Percentiles rank a stretch among this genome's conserved stretches.
Evolutionary conservation across 2,888 invertebrate genomes (phyloP).

Genomic region (Eupithecia centaureata): DNA sequence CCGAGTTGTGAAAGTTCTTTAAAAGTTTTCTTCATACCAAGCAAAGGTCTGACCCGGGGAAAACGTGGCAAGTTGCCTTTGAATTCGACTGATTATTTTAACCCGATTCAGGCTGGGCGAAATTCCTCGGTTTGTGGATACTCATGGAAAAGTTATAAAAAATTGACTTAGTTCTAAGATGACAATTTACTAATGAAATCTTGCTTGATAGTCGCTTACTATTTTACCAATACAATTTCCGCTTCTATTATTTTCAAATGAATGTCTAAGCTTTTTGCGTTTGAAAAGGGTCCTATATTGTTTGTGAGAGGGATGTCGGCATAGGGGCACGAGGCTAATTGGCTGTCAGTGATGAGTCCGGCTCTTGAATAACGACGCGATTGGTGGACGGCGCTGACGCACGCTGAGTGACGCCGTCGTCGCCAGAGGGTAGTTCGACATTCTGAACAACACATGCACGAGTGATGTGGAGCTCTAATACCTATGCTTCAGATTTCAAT

Average conservation of each 20-base stretch:
- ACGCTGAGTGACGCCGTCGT: conserved; percentile 46
- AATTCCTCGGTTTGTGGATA: background rate
- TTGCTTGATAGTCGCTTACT: background rate
- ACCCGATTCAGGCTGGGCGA: background rate
- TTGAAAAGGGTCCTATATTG: conserved; percentile 7
- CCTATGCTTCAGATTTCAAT: background rate
- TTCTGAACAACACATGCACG: conserved; percentile 34
- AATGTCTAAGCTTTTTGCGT: conserved; percentile 1
- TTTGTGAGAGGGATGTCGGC: conserved; percentile 35
- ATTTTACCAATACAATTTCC: background rate
- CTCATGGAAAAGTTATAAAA: background rate
- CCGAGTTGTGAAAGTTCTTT: conserved; percentile 11
- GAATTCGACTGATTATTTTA: conserved; percentile 1
- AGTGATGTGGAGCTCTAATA: background rate
- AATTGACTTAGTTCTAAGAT: background rate
- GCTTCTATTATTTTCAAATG: conserved; percentile 14
- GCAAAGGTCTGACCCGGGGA: conserved; percentile 1
- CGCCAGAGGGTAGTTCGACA: conserved; percentile 48
- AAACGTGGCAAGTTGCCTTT: background rate
- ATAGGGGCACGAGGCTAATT: conserved; percentile 73
- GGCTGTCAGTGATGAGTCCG: conserved; percentile 79
- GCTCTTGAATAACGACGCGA: conserved; percentile 56
- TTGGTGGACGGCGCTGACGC: conserved; percentile 58
- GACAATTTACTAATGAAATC: background rate
- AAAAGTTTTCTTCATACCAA: conserved; percentile 18